phyloP scores from a whole-genome alignment of 2,797 vertebrate genomes.

The Pampus argenteus region DNA sequence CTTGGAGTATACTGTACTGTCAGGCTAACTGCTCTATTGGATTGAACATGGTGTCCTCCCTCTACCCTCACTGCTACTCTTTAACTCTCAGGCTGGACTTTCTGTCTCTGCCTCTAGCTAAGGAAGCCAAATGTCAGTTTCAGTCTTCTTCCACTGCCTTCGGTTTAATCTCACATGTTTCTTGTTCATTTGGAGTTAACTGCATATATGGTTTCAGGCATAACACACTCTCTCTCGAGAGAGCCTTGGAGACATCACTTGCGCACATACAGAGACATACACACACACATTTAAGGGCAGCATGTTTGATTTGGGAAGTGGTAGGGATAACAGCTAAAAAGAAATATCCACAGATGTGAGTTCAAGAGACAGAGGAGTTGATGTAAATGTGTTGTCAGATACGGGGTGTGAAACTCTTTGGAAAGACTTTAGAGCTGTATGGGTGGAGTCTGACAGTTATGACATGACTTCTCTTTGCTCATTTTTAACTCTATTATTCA shows the following conservation, averaged over 20 bases:
- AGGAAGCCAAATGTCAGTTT: conserved; percentile 55
- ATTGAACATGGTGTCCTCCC: conserved; percentile 16
- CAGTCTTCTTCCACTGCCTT: conserved; percentile 34
- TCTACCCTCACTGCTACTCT: conserved; percentile 31
- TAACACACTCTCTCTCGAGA: background rate
- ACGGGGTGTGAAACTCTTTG: background rate
- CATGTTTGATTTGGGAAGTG: background rate
- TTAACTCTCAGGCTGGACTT: conserved; percentile 30
- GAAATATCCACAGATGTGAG: background rate
- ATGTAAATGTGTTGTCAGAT: too few relatives aligned
- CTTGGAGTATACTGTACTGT: conserved; percentile 9
- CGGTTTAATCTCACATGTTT: conserved; percentile 30
- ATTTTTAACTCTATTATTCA: background rate
- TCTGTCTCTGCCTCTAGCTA: conserved; percentile 37
- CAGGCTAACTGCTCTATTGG: conserved; percentile 34
- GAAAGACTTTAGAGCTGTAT: background rate
- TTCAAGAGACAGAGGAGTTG: too few relatives aligned
- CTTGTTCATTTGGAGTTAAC: conserved; percentile 25
- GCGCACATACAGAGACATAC: background rate
- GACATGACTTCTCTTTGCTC: background rate
- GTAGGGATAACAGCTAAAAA: background rate
- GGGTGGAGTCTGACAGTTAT: background rate
- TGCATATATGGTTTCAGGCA: conserved; percentile 18
- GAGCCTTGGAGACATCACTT: background rate
- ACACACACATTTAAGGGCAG: background rate